A percentile compares a stretch with the other conserved stretches of the same genome.
Conservation (phyloP, 2,113 vertebrate species). For the Crotalus horridus region DNA sequence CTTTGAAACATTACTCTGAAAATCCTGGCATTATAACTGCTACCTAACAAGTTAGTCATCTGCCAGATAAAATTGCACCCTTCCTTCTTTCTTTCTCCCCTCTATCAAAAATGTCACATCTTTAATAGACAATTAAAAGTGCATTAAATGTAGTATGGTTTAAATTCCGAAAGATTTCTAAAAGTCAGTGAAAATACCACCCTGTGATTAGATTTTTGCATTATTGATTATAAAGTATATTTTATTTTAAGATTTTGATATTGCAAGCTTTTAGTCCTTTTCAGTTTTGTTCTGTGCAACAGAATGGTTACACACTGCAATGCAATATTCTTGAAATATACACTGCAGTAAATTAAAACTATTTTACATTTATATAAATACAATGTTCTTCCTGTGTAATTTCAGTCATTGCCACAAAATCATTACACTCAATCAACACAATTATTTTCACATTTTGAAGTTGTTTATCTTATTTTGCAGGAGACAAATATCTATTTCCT, state of each 20-base stretch:
- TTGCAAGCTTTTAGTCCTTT: slow-evolving; percentile 60
- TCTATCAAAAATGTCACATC: slow-evolving; percentile 55
- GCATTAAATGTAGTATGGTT: slow-evolving; percentile 67
- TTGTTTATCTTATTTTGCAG: slow-evolving; percentile 64
- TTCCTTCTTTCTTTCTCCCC: neutral
- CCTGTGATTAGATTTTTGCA: slow-evolving; percentile 70
- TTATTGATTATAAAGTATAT: slow-evolving; percentile 67
- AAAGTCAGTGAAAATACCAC: slow-evolving; percentile 71
- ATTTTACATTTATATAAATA: slow-evolving; percentile 59
- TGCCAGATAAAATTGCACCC: slow-evolving; percentile 18
- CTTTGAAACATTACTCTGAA: slow-evolving; percentile 62
- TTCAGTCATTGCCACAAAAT: slow-evolving; percentile 58
- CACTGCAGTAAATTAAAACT: slow-evolving; percentile 49
- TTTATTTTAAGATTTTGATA: slow-evolving; percentile 62
- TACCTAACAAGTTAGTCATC: neutral
- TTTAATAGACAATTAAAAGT: slow-evolving; percentile 71
- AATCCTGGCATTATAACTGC: slow-evolving; percentile 4
- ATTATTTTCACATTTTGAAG: slow-evolving; percentile 43
- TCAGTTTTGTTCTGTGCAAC: slow-evolving; percentile 34
- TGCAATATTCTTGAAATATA: slow-evolving; percentile 52
- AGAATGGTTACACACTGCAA: neutral
- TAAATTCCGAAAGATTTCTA: slow-evolving; percentile 66
- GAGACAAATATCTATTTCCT: slow-evolving; percentile 64
- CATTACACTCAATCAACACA: slow-evolving; percentile 36
- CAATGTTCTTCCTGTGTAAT: slow-evolving; percentile 60